Evolutionary conservation across 2,888 invertebrate species (phyloP).

Genomic region (Ditula angustiorana): DNA sequence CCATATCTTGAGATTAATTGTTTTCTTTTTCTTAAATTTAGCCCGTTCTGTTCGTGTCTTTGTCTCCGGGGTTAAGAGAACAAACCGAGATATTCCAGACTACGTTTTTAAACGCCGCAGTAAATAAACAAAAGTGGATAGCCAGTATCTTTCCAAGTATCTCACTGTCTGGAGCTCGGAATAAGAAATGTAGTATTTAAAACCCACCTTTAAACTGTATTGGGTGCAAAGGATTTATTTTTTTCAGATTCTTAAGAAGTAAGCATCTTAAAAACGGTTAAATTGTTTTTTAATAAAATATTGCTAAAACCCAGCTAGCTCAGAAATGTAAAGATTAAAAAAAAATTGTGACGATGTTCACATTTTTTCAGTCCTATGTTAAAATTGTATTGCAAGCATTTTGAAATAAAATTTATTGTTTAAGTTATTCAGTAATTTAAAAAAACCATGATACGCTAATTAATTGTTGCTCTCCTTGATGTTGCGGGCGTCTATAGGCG

Average conservation of each 20-base stretch:
- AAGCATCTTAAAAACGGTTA: no score
- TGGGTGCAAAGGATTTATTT: neutral
- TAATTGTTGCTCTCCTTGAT: no score
- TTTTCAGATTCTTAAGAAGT: no score
- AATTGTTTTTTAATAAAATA: neutral
- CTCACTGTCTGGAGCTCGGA: neutral
- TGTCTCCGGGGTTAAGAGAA: conserved; percentile 1
- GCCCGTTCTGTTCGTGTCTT: conserved; percentile 22
- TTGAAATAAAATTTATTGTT: no score
- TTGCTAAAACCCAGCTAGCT: neutral
- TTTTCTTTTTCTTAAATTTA: conserved; percentile 25
- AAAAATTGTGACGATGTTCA: no score
- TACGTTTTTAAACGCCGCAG: conserved; percentile 13
- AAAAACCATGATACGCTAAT: no score
- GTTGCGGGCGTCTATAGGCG: no score
- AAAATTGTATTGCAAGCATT: no score
- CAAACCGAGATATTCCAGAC: neutral
- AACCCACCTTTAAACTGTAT: neutral
- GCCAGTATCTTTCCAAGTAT: neutral
- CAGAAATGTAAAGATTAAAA: no score
- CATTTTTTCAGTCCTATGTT: no score
- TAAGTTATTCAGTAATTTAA: no score
- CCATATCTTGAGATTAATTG: conserved; percentile 31
- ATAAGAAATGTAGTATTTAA: neutral
- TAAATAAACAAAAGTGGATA: conserved; percentile 16